A percentile compares a stretch with the other conserved stretches of the same genome.
Conservation (phyloP, 2,113 vertebrate species). For the Rhagologus leucostigma region DNA sequence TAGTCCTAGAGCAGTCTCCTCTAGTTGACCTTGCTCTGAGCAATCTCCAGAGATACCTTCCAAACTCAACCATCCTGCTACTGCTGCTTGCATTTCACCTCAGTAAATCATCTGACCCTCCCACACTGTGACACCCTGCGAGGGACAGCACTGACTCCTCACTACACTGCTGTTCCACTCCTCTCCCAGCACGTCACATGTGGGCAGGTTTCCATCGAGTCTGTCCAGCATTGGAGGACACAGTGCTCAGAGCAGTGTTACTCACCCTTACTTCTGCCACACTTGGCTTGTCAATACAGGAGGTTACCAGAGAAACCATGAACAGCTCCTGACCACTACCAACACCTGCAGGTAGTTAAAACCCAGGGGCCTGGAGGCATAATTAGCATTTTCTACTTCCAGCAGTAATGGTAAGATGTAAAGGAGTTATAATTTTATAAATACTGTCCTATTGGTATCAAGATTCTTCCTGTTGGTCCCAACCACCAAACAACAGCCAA, state of each 20-base stretch:
- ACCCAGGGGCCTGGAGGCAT: not conserved
- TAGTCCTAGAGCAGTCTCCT: not conserved
- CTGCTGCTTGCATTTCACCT: not conserved
- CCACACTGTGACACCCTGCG: not conserved
- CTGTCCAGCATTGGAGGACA: not conserved
- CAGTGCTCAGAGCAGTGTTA: fast-evolving
- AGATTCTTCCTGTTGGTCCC: not conserved
- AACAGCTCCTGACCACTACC: not conserved
- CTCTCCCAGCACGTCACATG: not conserved
- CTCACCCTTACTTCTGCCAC: not conserved
- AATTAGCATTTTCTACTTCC: not conserved
- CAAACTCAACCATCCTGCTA: not conserved
- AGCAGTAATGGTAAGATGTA: not conserved
- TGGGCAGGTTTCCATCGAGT: not conserved
- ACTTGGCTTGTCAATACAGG: not conserved
- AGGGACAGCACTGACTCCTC: not conserved
- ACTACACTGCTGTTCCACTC: not conserved
- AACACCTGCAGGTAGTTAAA: not conserved
- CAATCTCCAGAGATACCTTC: not conserved
- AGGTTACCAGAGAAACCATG: not conserved
- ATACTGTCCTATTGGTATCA: not conserved
- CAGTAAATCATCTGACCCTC: not conserved
- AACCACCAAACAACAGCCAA: not conserved
- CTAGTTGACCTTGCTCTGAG: not conserved
- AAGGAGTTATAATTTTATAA: not conserved